These are phyloP conservation scores for Venustoraphidia nigricollis DNA, from an alignment of 2,888 invertebrate species.

Conservation along the genomic window DNA sequence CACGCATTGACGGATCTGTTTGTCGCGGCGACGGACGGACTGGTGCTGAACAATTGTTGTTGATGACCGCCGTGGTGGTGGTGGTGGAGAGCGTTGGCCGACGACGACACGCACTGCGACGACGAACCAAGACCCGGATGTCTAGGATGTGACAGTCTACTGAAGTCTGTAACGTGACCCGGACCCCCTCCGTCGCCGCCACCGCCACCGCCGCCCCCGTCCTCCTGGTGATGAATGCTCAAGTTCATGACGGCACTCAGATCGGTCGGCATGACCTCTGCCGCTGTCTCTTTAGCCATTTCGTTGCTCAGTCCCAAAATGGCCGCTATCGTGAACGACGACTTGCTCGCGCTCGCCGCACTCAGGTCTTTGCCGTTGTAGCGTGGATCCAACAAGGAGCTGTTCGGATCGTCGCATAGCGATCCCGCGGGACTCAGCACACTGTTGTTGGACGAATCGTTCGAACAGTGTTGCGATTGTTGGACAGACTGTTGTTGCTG, in stretches of 20 bases:
- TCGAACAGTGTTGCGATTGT: neutral
- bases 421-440: constrained; percentile 16
- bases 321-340: constrained; percentile 75
- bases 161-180: constrained; percentile 20
- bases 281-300: constrained; percentile 13
- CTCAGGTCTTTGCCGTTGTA: constrained; percentile 8
- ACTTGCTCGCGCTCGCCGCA: constrained; percentile 18
- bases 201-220: constrained; percentile 4
- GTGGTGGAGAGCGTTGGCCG: too few species aligned
- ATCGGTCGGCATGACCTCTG: constrained; percentile 20
- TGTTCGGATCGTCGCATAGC: constrained; percentile 19
- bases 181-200: constrained; percentile 3
- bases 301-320: constrained; percentile 58
- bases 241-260: constrained; percentile 31
- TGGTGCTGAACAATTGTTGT: too few species aligned
- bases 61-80: too few species aligned
- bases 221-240: constrained; percentile 31
- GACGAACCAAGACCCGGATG: constrained; percentile 16
- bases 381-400: constrained; percentile 8
- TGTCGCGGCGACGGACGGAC: too few species aligned
- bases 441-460: neutral
- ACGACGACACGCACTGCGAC: too few species aligned
- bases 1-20: too few species aligned
- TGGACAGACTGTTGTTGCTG: constrained; percentile 19
- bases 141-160: constrained; percentile 23